Base-by-base conservation (phyloP, 1,140 invertebrate genomes). In the Drosophila tristis region DNA sequence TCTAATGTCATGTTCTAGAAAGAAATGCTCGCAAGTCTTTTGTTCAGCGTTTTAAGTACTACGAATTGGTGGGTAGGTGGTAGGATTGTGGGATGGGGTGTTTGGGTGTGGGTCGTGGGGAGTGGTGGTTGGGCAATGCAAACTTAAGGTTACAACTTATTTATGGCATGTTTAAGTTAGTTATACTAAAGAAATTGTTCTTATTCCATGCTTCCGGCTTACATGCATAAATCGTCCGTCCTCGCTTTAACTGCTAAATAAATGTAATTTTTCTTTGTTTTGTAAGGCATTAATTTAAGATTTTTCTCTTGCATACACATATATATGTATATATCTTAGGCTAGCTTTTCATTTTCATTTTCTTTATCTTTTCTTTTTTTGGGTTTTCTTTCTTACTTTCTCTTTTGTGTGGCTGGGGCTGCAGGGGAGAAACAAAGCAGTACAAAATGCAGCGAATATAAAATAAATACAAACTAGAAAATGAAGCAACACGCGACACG, bases 121-220 rank as follows among this genome's bases (percentile, higher is more conserved):
- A 15, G 42, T 57, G 55, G 43, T 16, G 20, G n/a, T 48, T 20
- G 23, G 31, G 20, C 43, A 58, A 57, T 60, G 39, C 15, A 45
- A 87, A 86, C 81, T 85, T 86, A 87, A 87, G 65, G 56, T 62
- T 63, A 58, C 61, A 86, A 87, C 82, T 87, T 86, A 86, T 87
- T 82, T 86, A 86, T 86, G 82, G 82, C 82, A 86, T 86, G 82
- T 86, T 86, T 87, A 86, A 86, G 82, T 86, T 87, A 86, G 82
- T 86, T 86, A 86, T 82, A 86, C 82, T 86, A 87, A 81, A 78
- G 58, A 74, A 79, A 84, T 78, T 71, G 20, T 58, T 49, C 26
- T 70, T 35, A 70, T 70, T 68, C 64, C 35, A 39, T 39, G 35
- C 66, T 70, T 70, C 51, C 64, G 64, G 66, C 66, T 70, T 70